Evolutionary conservation across 2,888 invertebrate genomes (phyloP), one percentile per base, ranked within the genome.

Genomic region (Rotaria sp.): DNA sequence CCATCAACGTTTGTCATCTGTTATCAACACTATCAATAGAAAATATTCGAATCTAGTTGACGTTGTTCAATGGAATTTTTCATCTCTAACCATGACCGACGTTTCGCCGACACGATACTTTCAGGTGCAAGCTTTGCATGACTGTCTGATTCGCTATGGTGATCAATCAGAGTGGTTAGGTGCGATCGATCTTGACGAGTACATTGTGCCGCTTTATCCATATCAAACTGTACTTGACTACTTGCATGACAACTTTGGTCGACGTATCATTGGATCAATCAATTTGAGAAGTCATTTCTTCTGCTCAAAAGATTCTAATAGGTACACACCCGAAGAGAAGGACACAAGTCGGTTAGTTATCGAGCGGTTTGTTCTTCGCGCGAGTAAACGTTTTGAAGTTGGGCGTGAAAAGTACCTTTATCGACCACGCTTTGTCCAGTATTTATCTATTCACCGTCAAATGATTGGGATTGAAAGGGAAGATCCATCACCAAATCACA

Each of bases 101-200:
- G 18, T 18, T 75, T 21, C 24, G 8, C 30, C 75, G 7, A 24
- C 75, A n/a, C 75, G 75, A 38, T 75, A 75, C 38, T 75, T 75
- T 41, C 75, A 75, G 30, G n/a, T n/a, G 1, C 41, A 38, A 75
- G 75, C 75, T 41, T 8, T 75, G 21, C 75, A 75, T 26, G 75
- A 75, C 21, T 75, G 75, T 75, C 75, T 75, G 11, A 38, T 75
- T 30, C 75, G 41, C 4, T 75, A 41, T 41, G 75, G 75, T 75
- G 75, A 75, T 75, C 75, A 75, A 41, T 75, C 75, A 41, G 75
- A 75, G 15, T 75, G 75, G 75, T 41, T 75, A 41, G 75, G 75
- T 24, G 21, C 21, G 75, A 11, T 75, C 1, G 75, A 75, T 75
- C 41, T 75, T 10, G 75, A 75, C 21, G 75, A 75, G 38, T 75